These are phyloP conservation scores for Pandemis cinnamomeana DNA, from an alignment of 2,888 invertebrate genomes.

Conservation along the genomic window DNA sequence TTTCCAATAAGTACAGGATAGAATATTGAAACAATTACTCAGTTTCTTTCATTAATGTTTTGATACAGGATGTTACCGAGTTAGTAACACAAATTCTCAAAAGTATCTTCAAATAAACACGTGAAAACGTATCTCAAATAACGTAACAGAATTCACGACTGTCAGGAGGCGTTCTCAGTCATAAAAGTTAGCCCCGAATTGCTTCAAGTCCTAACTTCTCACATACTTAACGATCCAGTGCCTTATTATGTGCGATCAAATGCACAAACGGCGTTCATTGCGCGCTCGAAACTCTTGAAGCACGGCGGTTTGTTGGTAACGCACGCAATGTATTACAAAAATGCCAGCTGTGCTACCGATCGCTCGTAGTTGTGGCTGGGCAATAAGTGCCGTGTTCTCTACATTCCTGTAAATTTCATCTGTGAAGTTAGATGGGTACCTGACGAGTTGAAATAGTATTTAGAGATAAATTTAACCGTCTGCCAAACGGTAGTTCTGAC, in stretches of 20 bases:
- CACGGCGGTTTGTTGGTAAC: neutral
- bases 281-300: neutral
- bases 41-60: too few species aligned
- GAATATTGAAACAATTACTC: too few species aligned
- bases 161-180: neutral
- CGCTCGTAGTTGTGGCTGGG: too few species aligned
- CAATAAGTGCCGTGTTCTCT: neutral
- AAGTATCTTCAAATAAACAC: neutral
- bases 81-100: neutral
- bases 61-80: too few species aligned
- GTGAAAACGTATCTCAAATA: neutral
- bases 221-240: neutral
- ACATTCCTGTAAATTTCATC: constrained; percentile 19
- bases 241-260: neutral
- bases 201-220: constrained; percentile 5
- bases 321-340: constrained; percentile 1
- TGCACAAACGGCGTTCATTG: neutral
- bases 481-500: neutral
- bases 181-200: constrained; percentile 18
- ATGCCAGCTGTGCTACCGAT: neutral
- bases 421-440: constrained; percentile 28
- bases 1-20: too few species aligned
- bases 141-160: neutral
- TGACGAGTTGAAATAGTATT: constrained; percentile 15
- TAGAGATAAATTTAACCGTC: constrained; percentile 19